These are phyloP conservation scores for Brachypterus glaber DNA, from an alignment of 2,888 invertebrate genomes.

Conservation along the genomic window DNA sequence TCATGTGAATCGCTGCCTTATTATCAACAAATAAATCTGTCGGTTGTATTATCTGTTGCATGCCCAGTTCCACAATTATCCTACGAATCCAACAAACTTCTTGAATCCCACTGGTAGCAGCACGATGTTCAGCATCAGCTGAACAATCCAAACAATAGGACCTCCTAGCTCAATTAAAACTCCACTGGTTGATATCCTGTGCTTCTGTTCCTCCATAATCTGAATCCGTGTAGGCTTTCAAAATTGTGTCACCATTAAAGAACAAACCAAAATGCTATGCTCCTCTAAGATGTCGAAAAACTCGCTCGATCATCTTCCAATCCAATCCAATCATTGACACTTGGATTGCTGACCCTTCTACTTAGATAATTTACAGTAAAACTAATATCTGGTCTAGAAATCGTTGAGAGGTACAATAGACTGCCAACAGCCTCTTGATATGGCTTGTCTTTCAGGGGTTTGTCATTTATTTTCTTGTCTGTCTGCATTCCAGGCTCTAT, in stretches of 20 bases:
- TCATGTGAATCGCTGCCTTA: slow-evolving; percentile 1
- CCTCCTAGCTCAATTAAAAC: neutral
- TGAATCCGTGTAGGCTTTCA: slow-evolving; percentile 14
- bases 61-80: slow-evolving; percentile 1
- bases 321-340: slow-evolving; percentile 14
- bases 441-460: slow-evolving; percentile 12
- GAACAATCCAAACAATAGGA: slow-evolving; percentile 1
- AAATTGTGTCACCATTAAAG: slow-evolving; percentile 18
- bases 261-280: slow-evolving; percentile 22
- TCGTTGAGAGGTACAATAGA: slow-evolving; percentile 16
- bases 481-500: slow-evolving; percentile 25
- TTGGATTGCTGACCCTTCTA: slow-evolving; percentile 13
- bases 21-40: slow-evolving; percentile 2
- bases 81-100: neutral
- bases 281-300: slow-evolving; percentile 22
- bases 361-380: slow-evolving; percentile 26
- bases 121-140: slow-evolving; percentile 1
- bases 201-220: slow-evolving; percentile 18
- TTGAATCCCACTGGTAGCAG: neutral
- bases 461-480: slow-evolving; percentile 12
- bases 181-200: neutral
- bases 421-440: slow-evolving; percentile 16
- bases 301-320: slow-evolving; percentile 19
- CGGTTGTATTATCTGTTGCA: neutral
- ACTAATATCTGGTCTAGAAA: slow-evolving; percentile 26